Evolutionary conservation across 2,888 invertebrate genomes (phyloP), one percentile per base, ranked within the genome.

Genomic region (Deroplatys truncata): DNA sequence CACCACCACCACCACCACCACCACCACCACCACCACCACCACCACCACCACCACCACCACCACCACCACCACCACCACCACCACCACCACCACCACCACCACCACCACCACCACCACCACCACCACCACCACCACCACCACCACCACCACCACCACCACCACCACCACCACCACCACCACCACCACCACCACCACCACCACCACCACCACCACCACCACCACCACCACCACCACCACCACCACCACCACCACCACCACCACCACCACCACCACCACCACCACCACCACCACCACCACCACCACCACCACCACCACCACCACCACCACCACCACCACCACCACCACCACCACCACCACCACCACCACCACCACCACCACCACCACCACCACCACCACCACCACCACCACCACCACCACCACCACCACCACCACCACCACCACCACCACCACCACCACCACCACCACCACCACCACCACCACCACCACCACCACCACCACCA

Each of bases 131-230:
- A n/a, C 82, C 82, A 4, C 82, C 82, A 4, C 82, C 82, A 5
- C 82, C 82, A n/a, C 82, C 82, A 5, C 3, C 82, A n/a, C 3
- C 82, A 5, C 82, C 82, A 5, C 2, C 82, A 2, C 82, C 82
- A 0, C 82, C 82, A 82, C 82, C 82, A n/a, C 82, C 82, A 82
- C 82, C 82, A 4, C 82, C 82, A 86, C 96, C 96, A 9, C 90
- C 93, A 82, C 82, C 82, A n/a, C 82, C 82, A 82, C 82, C 72
- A 9, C 28, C 87, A 8, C 31, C 93, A 28, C 92, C 93, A 91
- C 88, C 91, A 28, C 31, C 84, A 86, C 84, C 90, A 82, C 90
- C 85, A 31, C 89, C 28, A 88, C 87, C 83, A 88, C 85, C 82
- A 89, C 90, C 72, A 89, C 91, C 25, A 89, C 91, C 84, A 90